A percentile compares a stretch with the other conserved stretches of the same genome.
These are phyloP conservation scores for Pampusana beccarii DNA, from an alignment of 2,113 vertebrate genomes.

Conservation along the genomic window DNA sequence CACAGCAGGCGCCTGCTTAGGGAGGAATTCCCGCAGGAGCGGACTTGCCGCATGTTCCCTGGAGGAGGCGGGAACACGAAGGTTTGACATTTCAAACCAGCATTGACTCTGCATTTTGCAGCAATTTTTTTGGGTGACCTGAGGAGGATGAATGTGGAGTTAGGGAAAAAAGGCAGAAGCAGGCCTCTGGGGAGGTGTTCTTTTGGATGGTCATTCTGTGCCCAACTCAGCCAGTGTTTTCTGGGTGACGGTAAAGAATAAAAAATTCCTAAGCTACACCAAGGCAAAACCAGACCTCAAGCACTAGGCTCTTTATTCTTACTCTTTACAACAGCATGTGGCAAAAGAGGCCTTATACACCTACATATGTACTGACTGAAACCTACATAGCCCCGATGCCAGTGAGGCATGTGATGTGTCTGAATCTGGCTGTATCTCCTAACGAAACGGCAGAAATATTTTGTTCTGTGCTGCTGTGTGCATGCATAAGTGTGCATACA, in stretches of 20 bases:
- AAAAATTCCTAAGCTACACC: background rate
- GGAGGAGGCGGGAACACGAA: rapidly evolving
- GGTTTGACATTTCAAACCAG: background rate
- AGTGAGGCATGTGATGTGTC: background rate
- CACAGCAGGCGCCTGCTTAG: background rate
- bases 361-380: background rate
- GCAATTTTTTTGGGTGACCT: background rate
- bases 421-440: background rate
- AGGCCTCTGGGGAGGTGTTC: background rate
- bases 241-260: background rate
- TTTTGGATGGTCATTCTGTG: background rate
- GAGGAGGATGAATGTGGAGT: background rate
- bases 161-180: background rate
- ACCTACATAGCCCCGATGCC: background rate
- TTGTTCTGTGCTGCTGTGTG: background rate
- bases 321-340: background rate
- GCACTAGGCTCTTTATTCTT: background rate
- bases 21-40: background rate
- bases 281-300: background rate
- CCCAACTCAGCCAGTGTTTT: background rate
- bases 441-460: background rate
- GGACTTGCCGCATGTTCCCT: background rate
- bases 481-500: background rate
- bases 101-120: background rate
- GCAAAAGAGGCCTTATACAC: background rate